Evolutionary conservation across 37 sponge, comb jelly and placozoan species (phyloP).

Genomic region (Chondrilla cf. caribensis): DNA sequence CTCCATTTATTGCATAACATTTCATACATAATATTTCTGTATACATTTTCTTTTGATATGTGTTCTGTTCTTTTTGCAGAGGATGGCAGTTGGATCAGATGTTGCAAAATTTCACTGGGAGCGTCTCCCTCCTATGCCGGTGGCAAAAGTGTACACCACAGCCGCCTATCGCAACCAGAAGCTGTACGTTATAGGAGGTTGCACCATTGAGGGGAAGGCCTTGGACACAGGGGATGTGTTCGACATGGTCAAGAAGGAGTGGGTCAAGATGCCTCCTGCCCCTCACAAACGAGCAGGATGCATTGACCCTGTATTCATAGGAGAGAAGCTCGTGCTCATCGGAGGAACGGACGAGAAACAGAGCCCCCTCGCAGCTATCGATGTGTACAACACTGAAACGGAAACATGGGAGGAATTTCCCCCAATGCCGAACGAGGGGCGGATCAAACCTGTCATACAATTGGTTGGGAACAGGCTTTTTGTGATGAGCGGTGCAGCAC

Average conservation of each 20-base stretch:
- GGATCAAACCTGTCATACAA: conserved; percentile 47
- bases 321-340: conserved; percentile 49
- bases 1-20: too few relatives aligned
- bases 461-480: conserved; percentile 60
- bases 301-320: conserved; percentile 31
- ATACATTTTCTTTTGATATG: neutral
- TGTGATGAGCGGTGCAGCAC: conserved; percentile 44
- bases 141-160: conserved; percentile 39
- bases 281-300: conserved; percentile 50
- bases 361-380: conserved; percentile 51
- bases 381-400: conserved; percentile 43
- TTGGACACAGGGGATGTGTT: conserved; percentile 55
- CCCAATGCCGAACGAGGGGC: conserved; percentile 52
- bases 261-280: conserved; percentile 52
- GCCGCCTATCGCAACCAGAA: conserved; percentile 49
- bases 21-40: too few relatives aligned
- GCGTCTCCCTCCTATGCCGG: conserved; percentile 56
- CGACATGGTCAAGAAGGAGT: conserved; percentile 46
- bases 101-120: conserved; percentile 47
- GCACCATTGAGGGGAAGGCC: conserved; percentile 42
- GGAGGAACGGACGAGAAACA: conserved; percentile 71
- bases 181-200: conserved; percentile 70
- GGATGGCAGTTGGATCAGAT: conserved; percentile 7
- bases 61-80: neutral
- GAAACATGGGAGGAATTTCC: conserved; percentile 61